A percentile compares a stretch with the other conserved stretches of the same genome.
These are phyloP conservation scores for Syrrhaptes paradoxus DNA, from an alignment of 2,113 vertebrate genomes.

Conservation along the genomic window DNA sequence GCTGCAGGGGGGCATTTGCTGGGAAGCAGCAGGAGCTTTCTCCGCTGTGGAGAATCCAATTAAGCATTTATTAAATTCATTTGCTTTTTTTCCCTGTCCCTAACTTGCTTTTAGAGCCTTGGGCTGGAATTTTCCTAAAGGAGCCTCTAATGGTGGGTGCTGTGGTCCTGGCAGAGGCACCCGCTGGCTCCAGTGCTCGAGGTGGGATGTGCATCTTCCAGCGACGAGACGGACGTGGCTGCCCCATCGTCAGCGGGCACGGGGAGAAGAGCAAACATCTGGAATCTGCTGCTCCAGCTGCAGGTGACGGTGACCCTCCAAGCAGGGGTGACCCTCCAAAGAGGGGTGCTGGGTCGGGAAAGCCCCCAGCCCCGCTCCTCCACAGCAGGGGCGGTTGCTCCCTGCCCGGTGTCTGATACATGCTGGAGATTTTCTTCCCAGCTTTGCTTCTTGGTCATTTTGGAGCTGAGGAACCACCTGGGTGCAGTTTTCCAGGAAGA, in stretches of 20 bases:
- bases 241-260: accelerated
- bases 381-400: neutral
- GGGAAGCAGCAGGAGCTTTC: conserved; percentile 44
- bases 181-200: neutral
- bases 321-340: neutral
- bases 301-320: neutral
- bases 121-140: conserved; percentile 30
- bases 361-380: neutral
- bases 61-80: conserved; percentile 52
- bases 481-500: neutral
- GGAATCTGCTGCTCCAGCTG: neutral
- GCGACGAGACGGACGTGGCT: accelerated
- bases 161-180: neutral
- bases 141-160: neutral
- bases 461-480: neutral
- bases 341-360: neutral
- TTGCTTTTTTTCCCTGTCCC: neutral
- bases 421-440: neutral
- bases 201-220: neutral
- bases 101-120: conserved; percentile 27
- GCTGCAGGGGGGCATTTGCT: conserved; percentile 24
- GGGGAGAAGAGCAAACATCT: neutral
- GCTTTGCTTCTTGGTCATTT: neutral
- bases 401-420: neutral
- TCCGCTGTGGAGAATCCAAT: conserved; percentile 23